Conservation (phyloP, 2,888 invertebrate genomes). For the Polyommatus iphigenia region DNA sequence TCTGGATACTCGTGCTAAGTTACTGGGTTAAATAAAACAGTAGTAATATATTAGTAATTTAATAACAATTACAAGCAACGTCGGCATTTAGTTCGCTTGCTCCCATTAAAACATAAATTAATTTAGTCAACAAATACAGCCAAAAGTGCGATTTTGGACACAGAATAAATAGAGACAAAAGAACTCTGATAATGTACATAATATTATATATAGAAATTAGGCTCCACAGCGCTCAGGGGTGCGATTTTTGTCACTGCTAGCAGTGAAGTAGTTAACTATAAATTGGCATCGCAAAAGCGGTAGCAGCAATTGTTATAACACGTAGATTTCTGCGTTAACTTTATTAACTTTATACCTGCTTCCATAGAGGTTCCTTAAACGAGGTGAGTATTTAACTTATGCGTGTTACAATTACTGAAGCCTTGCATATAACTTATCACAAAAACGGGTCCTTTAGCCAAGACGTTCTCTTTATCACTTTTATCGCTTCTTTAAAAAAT, state of each 20-base stretch:
- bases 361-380: no score
- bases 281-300: background rate
- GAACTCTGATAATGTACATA: no score
- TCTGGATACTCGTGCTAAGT: background rate
- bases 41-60: slow-evolving; percentile 25
- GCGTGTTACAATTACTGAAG: no score
- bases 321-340: background rate
- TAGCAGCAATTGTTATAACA: background rate
- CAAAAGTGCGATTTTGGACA: background rate
- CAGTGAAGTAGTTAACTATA: background rate
- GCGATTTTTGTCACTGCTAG: background rate
- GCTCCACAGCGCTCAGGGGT: background rate
- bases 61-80: slow-evolving; percentile 26
- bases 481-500: no score
- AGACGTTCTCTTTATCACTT: no score
- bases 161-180: slow-evolving; percentile 21
- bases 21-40: slow-evolving; percentile 28
- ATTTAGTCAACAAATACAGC: slow-evolving; percentile 21
- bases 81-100: slow-evolving; percentile 2
- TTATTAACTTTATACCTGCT: background rate
- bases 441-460: no score
- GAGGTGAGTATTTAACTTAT: no score
- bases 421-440: no score
- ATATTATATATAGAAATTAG: background rate
- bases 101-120: slow-evolving; percentile 9